Conservation (phyloP, 2,113 vertebrate species). For the Callospermophilus lateralis region DNA sequence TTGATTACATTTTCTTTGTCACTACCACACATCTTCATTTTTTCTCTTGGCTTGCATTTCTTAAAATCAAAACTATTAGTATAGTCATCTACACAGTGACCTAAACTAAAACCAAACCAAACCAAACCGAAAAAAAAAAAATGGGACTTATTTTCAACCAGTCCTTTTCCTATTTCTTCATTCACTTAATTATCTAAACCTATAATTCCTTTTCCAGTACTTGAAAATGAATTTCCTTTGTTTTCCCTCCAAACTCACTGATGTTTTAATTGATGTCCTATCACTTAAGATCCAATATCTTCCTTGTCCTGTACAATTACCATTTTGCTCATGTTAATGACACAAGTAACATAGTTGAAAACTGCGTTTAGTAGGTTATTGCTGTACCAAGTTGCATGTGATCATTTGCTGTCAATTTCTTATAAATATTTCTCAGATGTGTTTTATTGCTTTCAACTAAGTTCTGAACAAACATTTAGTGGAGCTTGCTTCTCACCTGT, state of each 20-base stretch:
- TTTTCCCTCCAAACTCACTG: neutral
- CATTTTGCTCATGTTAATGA: neutral
- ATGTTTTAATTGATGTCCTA: neutral
- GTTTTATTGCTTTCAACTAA: neutral
- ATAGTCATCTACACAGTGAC: neutral
- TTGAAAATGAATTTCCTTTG: neutral
- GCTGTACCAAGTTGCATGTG: neutral
- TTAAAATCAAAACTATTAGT: neutral
- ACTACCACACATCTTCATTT: neutral
- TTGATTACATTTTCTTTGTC: neutral
- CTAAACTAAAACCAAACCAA: neutral
- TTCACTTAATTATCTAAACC: neutral
- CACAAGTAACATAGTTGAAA: neutral
- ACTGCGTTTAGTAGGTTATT: neutral
- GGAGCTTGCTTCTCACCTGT: neutral
- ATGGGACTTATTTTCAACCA: neutral
- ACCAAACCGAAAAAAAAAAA: neutral
- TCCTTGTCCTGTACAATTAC: neutral
- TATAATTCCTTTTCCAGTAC: neutral
- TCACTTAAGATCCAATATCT: neutral
- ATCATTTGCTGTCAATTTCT: neutral
- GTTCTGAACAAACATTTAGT: neutral
- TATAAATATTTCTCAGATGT: neutral
- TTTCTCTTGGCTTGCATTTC: neutral
- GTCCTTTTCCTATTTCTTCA: neutral